Conservation (phyloP, 2,113 vertebrate species). For the Azemiops feae region DNA sequence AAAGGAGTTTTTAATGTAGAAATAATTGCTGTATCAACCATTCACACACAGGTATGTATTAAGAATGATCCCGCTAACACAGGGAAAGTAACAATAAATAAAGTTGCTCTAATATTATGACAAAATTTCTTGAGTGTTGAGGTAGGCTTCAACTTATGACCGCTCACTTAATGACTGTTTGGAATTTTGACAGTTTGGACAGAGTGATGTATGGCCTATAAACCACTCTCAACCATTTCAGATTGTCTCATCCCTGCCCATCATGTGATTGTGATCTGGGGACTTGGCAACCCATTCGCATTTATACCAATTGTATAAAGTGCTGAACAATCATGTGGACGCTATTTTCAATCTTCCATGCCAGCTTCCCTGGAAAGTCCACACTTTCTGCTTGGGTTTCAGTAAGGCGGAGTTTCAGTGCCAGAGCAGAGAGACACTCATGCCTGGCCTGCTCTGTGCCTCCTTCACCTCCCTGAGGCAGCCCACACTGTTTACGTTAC, state of each 20-base stretch:
- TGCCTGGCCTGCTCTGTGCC: background rate
- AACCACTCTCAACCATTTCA: background rate
- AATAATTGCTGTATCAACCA: conserved; percentile 87
- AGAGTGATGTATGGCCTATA: background rate
- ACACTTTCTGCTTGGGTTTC: background rate
- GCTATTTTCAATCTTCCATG: background rate
- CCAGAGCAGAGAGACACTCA: background rate
- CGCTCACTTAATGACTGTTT: background rate
- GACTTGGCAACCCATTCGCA: background rate
- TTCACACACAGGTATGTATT: conserved; percentile 89
- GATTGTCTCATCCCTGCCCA: background rate
- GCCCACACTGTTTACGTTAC: background rate
- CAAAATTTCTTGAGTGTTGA: background rate
- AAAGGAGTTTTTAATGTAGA: conserved; percentile 98
- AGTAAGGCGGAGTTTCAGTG: background rate
- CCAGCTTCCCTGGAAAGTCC: background rate
- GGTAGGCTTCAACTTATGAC: background rate
- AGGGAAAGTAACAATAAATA: conserved; percentile 14
- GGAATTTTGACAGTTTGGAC: background rate
- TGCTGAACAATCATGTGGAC: background rate
- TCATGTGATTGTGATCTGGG: background rate
- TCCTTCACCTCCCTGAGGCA: background rate
- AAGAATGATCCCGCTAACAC: background rate
- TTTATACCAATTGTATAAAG: background rate
- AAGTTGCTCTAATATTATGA: background rate